Evolutionary conservation across 2,113 vertebrate genomes (phyloP).

Genomic region (Orycteropus afer): DNA sequence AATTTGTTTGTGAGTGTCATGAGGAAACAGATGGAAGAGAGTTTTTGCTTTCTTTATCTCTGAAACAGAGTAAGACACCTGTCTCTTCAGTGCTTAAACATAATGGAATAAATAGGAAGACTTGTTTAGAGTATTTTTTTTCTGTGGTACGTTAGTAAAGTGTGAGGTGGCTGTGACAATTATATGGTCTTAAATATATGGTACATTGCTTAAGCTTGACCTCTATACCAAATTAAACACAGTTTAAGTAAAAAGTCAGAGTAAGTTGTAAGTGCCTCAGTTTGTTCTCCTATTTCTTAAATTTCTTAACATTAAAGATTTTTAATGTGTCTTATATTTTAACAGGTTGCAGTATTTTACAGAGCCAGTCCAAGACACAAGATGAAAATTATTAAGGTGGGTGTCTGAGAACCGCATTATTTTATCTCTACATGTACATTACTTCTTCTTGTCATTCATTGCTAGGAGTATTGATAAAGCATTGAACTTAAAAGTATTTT

Average conservation of each 20-base stretch:
- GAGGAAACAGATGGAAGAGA: neutral
- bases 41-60: neutral
- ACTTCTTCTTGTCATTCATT: neutral
- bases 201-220: neutral
- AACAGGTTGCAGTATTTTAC: slow-evolving; percentile 95
- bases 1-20: neutral
- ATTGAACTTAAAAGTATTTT: neutral
- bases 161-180: neutral
- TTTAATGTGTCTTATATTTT: slow-evolving; percentile 49
- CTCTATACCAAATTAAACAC: slow-evolving; percentile 1
- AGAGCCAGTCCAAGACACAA: slow-evolving; percentile 97
- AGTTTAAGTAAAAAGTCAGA: neutral
- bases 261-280: neutral
- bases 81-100: neutral
- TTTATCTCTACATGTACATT: neutral
- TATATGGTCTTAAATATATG: neutral
- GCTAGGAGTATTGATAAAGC: neutral
- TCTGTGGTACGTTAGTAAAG: neutral
- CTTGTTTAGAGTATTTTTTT: slow-evolving; percentile 1
- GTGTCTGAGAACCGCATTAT: slow-evolving; percentile 53
- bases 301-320: slow-evolving; percentile 44
- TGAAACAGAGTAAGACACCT: neutral
- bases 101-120: neutral
- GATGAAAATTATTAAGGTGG: slow-evolving; percentile 98
- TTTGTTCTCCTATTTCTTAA: too few relatives aligned